Conservation (phyloP, 92 coral and sea anemone species). For the Zoanthus gigantus region DNA sequence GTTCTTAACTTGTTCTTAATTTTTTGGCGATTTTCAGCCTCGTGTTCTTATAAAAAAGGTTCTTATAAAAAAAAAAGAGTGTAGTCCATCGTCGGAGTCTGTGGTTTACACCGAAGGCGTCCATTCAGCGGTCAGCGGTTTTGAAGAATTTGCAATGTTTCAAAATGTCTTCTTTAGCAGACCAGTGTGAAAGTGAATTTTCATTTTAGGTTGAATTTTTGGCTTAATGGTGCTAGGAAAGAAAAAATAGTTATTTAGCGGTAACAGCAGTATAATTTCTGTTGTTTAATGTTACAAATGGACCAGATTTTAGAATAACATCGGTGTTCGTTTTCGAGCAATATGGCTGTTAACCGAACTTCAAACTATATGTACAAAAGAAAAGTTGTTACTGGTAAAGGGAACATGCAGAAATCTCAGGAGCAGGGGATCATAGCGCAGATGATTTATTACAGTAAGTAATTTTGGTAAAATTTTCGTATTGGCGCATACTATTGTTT, state of each 20-base stretch:
- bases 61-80: too few species aligned
- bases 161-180: slow-evolving; percentile 18
- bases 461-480: background rate
- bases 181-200: background rate
- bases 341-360: slow-evolving; percentile 62
- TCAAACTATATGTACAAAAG: slow-evolving; percentile 66
- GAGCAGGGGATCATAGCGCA: slow-evolving; percentile 94
- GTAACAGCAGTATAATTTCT: background rate
- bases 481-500: too few species aligned
- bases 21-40: too few species aligned
- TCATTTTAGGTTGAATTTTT: background rate
- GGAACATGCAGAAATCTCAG: slow-evolving; percentile 54
- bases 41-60: too few species aligned
- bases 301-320: background rate
- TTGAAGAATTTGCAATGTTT: background rate
- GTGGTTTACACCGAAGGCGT: background rate
- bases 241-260: background rate
- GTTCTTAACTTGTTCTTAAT: too few species aligned
- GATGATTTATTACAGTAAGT: slow-evolving; percentile 94
- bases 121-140: slow-evolving; percentile 24
- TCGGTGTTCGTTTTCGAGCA: background rate
- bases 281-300: background rate
- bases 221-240: background rate
- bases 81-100: background rate
- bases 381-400: slow-evolving; percentile 52